Evolutionary conservation across 2,888 invertebrate genomes (phyloP).

Genomic region (Gandaritis pyraliata): DNA sequence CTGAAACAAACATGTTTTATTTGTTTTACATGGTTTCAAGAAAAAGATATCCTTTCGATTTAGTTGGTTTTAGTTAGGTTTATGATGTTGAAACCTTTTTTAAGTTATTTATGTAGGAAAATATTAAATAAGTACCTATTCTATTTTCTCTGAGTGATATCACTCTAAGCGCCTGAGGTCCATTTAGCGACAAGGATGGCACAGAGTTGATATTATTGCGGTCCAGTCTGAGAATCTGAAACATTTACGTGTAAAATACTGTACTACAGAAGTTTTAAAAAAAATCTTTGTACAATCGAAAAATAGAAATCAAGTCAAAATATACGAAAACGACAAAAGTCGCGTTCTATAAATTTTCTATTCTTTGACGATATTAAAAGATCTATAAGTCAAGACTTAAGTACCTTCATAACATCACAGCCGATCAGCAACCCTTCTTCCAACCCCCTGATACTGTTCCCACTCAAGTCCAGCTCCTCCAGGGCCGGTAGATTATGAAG

Average conservation of each 20-base stretch:
- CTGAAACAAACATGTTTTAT: conserved; percentile 75
- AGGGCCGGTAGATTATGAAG: conserved; percentile 90
- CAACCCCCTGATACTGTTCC: conserved; percentile 91
- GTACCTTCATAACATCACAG: conserved; percentile 89
- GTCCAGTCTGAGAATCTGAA: conserved; percentile 91
- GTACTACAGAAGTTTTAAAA: too few species aligned
- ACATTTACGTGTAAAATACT: conserved; percentile 32
- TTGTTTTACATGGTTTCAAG: neutral
- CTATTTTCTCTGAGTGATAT: conserved; percentile 91
- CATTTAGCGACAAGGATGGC: conserved; percentile 92
- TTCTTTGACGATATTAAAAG: too few species aligned
- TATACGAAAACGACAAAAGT: too few species aligned
- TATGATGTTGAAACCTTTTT: too few species aligned
- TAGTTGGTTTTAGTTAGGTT: too few species aligned
- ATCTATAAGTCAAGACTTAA: neutral
- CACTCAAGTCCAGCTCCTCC: conserved; percentile 90
- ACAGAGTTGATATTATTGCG: conserved; percentile 90
- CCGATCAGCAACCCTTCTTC: conserved; percentile 95
- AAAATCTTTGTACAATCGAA: too few species aligned
- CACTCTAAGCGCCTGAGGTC: conserved; percentile 89
- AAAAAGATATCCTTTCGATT: too few species aligned
- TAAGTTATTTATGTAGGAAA: too few species aligned
- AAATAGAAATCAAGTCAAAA: too few species aligned
- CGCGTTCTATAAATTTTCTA: too few species aligned
- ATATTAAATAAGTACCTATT: conserved; percentile 85